phyloP scores from a whole-genome alignment of 2,797 vertebrate species.

The Myoxocephalus aenaeus region DNA sequence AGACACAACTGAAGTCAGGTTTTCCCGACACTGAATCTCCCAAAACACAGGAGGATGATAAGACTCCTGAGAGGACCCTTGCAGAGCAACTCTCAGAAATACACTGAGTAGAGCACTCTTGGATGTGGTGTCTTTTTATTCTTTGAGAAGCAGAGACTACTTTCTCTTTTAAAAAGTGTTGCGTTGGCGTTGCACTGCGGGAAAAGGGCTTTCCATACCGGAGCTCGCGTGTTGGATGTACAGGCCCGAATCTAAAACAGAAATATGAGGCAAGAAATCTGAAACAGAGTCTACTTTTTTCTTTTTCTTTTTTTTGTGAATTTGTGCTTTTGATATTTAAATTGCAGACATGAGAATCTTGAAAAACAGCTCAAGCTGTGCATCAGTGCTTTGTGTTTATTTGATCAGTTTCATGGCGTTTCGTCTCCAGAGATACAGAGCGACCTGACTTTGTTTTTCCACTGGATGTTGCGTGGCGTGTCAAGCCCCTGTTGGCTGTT shows the following conservation, averaged over 20 bases:
- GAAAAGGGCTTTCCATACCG: conserved; percentile 48
- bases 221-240: conserved; percentile 82
- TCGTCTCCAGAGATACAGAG: conserved; percentile 78
- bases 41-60: conserved; percentile 16
- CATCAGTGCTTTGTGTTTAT: conserved; percentile 84
- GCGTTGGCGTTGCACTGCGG: conserved; percentile 29
- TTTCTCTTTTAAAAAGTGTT: conserved; percentile 13
- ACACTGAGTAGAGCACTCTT: conserved; percentile 60
- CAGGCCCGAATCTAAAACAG: conserved; percentile 81
- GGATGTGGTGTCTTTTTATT: conserved; percentile 26
- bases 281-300: conserved; percentile 83
- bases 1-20: conserved; percentile 87
- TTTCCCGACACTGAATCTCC: conserved; percentile 12
- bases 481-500: conserved; percentile 18
- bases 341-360: conserved; percentile 78
- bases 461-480: conserved; percentile 43
- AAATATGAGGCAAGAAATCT: conserved; percentile 24
- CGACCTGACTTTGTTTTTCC: conserved; percentile 24
- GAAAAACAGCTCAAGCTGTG: conserved; percentile 74
- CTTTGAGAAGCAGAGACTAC: conserved; percentile 23
- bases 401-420: conserved; percentile 80
- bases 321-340: conserved; percentile 90
- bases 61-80: conserved; percentile 39
- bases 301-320: conserved; percentile 80
- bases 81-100: conserved; percentile 70